Base-by-base conservation (phyloP, 2,797 vertebrate species). In the Sebastes melanostomus region DNA sequence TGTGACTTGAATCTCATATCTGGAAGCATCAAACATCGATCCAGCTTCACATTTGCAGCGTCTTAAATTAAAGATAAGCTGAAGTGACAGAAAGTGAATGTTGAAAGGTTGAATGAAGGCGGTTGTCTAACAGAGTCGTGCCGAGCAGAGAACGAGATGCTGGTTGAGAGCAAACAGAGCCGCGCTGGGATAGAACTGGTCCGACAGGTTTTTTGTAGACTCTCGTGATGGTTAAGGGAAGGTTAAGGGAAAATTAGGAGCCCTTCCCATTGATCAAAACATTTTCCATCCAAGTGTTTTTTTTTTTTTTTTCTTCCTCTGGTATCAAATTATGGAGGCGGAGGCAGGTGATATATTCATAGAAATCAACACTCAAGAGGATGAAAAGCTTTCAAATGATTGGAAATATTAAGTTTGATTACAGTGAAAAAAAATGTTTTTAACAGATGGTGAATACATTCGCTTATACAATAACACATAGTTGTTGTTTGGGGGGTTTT, bases 91-190 rank as follows among this genome's bases (percentile, higher is more conserved):
- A 56, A 66, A 54, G n/a, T 9, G 29, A 24, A 9, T 0, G 29
- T 42, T 55, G 3, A 46, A 20, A 18, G 62, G 42, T 46, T 82
- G 20, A 54, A 0, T 56, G 38, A 52, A 63, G 7, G 7, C 7
- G 9, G 55, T 59, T n/a, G 32, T 75, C 11, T 55, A 18, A 55
- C 46, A 27, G 63, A 25, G 65, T 58, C 8, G 14, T 11, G 46
- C 46, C 1, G 52, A 75, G 50, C 72, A 20, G 32, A 9, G 3
- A 59, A 13, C 0, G 60, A 77, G 73, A 75, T 58, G 59, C 82
- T 76, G 81, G 70, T 78, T 81, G 73, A 87, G 86, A 90, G 65
- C 92, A 93, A 94, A 94, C 87, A 94, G 38, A 83, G 38, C 72
- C 14, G 66, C 20, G 58, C 62, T 59, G 78, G 82, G 74, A 82